Percentiles rank a stretch among this genome's conserved stretches.
Evolutionary conservation across 2,797 vertebrate genomes (phyloP).

Genomic region (Halcyon chelicuti): DNA sequence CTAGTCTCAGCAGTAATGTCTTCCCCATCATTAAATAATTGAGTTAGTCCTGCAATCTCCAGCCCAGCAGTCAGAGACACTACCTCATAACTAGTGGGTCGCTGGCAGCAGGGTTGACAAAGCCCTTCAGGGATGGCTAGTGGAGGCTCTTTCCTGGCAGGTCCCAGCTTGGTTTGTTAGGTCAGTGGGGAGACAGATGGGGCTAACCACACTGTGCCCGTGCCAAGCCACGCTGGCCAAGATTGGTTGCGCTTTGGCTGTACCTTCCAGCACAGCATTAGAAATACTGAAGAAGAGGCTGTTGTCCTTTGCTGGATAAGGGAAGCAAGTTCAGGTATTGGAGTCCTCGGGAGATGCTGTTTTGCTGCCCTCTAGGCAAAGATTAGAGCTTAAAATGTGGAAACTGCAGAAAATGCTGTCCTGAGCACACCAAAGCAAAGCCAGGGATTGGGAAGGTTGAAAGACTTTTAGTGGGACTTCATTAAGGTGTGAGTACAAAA

Average conservation of each 20-base stretch:
- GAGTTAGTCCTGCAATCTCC: constrained; percentile 22
- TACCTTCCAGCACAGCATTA: not conserved
- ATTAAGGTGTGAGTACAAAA: constrained; percentile 1
- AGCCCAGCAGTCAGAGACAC: constrained; percentile 54
- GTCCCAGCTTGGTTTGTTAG: constrained; percentile 68
- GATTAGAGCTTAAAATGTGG: constrained; percentile 38
- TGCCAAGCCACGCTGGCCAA: constrained; percentile 46
- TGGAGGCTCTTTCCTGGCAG: constrained; percentile 59
- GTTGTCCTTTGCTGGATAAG: not conserved
- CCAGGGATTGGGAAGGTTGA: not conserved
- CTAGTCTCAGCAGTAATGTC: constrained; percentile 37
- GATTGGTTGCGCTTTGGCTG: not conserved
- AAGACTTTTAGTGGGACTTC: not conserved
- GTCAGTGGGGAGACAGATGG: constrained; percentile 47
- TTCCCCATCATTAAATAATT: constrained; percentile 71
- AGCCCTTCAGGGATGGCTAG: not conserved
- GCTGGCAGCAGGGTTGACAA: constrained; percentile 31
- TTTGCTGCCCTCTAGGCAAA: constrained; percentile 65
- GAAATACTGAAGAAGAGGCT: not conserved
- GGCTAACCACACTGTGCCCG: not conserved
- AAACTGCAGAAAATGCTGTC: not conserved
- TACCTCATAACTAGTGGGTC: constrained; percentile 70
- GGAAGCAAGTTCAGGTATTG: not conserved
- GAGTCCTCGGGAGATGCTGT: not conserved
- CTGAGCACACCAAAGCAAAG: not conserved